Percentiles rank a stretch among this genome's conserved stretches.
Conservation (phyloP, 2,113 vertebrate genomes). For the Willisornis vidua region DNA sequence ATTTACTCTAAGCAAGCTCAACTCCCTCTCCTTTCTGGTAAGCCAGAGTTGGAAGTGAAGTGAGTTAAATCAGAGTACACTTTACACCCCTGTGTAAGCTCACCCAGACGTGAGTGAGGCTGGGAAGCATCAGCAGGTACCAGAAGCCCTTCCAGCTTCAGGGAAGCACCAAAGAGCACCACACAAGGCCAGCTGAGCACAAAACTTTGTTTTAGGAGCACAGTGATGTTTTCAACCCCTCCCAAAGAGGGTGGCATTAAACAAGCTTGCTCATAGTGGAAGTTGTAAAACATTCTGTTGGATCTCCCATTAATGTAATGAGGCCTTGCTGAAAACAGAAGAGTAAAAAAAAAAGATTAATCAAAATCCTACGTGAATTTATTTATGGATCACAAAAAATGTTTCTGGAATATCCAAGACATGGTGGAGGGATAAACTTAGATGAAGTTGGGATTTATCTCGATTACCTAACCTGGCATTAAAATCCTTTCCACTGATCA, state of each 20-base stretch:
- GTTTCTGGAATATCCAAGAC: conserved; percentile 67
- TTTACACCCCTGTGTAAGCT: neutral
- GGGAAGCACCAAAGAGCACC: neutral
- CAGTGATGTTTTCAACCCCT: neutral
- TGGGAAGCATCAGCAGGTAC: neutral
- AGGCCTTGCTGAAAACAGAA: conserved; percentile 14
- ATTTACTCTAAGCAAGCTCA: neutral
- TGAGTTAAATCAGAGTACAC: neutral
- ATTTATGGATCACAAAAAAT: conserved; percentile 70
- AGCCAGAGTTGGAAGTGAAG: neutral
- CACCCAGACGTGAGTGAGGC: neutral
- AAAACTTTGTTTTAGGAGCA: neutral
- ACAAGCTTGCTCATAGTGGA: neutral
- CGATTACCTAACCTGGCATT: conserved; percentile 71
- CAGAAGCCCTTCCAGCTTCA: neutral
- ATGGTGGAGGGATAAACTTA: conserved; percentile 66
- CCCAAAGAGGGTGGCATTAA: neutral
- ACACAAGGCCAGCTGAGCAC: neutral
- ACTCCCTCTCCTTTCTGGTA: neutral
- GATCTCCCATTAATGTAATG: conserved; percentile 54
- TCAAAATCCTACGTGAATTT: conserved; percentile 64
- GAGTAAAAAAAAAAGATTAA: conserved; percentile 15
- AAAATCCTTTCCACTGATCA: conserved; percentile 70
- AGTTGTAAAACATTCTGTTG: conserved; percentile 21
- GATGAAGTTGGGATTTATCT: conserved; percentile 71